Evolutionary conservation across 2,113 vertebrate species (phyloP), one percentile per base, ranked within the genome.

Genomic region (Empidonax alnorum): DNA sequence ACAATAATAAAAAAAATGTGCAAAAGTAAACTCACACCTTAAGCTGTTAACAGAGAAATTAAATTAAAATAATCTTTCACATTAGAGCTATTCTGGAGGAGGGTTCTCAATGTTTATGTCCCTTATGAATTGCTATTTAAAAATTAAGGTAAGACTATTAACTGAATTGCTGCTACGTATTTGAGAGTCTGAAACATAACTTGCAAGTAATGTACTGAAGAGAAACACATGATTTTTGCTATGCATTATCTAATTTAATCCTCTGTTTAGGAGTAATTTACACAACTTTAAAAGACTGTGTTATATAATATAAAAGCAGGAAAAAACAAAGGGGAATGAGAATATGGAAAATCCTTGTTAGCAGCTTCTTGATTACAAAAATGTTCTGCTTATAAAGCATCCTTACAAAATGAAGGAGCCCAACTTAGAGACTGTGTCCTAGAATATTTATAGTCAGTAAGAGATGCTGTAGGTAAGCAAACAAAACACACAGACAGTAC

Each of bases 71-170:
- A 87, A 84, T 86, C 52, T 86, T 74, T 76, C 55, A 63, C 31
- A 92, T 73, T 10, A 90, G 58, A 93, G 25, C 25, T 11, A 2
- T 73, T 87, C 49, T 78, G 74, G n/a, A 86, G 83, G 41, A 61
- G 68, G 37, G 30, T 61, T 95, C 27, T 56, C 13, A 44, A 12
- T 8, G 22, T 55, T 53, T 14, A 30, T 14, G 42, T 39, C 44
- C 58, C 39, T 93, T 87, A 71, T 89, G 94, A 90, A 80, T 8
- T 30, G n/a, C 67, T 91, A 46, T 86, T 96, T 74, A 89, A 91
- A 97, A 93, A 71, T 79, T 66, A 63, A 97, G 87, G 58, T 62
- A 28, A 89, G 67, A 49, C n/a, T 41, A 39, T 63, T 87, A 65
- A 74, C 73, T 94, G 50, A 50, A 92, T 61, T 22, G 75, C 55